Evolutionary conservation across 2,797 vertebrate species (phyloP).

Genomic region (Coccyzus lansbergi): DNA sequence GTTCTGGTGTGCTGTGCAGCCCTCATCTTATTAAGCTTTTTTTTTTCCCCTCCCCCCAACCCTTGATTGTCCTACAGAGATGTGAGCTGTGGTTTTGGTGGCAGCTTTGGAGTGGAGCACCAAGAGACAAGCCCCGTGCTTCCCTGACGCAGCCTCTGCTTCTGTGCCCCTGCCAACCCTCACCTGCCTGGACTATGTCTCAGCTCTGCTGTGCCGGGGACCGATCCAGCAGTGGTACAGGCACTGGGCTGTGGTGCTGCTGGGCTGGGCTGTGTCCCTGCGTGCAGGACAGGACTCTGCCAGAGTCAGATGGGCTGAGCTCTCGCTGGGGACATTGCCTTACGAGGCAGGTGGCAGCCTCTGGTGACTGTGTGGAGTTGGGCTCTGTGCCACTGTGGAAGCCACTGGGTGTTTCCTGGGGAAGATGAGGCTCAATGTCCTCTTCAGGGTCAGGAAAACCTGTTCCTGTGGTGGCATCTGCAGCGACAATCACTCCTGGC

Average conservation of each 20-base stretch:
- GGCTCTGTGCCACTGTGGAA: not conserved
- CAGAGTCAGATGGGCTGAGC: fast-evolving
- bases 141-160: not conserved
- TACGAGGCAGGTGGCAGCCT: not conserved
- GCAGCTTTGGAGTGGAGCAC: not conserved
- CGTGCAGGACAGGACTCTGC: not conserved
- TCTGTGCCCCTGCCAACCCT: not conserved
- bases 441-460: not conserved
- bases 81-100: not conserved
- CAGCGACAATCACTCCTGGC: not conserved
- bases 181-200: not conserved
- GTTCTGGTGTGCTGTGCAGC: too few species aligned
- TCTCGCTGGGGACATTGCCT: not conserved
- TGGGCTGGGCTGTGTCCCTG: not conserved
- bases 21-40: too few species aligned
- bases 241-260: too few species aligned
- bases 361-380: fast-evolving
- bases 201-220: not conserved
- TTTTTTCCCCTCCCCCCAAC: too few species aligned
- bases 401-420: not conserved
- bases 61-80: not conserved
- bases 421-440: not conserved
- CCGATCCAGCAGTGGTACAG: fast-evolving
- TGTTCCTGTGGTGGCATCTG: not conserved
- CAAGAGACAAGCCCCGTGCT: not conserved